Conservation (phyloP, 64 coral and sea anemone species). For the Dendrophyllia cribrosa region DNA sequence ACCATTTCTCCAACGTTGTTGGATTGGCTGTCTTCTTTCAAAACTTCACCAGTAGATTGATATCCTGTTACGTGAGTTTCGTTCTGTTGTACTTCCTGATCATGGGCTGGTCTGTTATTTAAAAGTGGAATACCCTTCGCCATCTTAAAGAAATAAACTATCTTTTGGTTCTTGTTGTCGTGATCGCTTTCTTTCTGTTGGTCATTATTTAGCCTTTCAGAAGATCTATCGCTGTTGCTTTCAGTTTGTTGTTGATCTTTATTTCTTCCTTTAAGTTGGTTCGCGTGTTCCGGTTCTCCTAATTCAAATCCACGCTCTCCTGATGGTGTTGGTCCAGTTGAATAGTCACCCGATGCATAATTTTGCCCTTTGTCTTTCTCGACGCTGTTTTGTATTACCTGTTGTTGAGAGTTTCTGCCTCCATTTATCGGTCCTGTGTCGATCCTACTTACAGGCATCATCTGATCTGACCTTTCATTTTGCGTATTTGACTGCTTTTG, state of each 20-base stretch:
- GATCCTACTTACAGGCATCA: background rate
- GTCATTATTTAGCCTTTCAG: background rate
- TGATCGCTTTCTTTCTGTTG: background rate
- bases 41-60: background rate
- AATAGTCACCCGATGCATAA: background rate
- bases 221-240: background rate
- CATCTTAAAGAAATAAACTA: conserved; percentile 49
- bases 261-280: background rate
- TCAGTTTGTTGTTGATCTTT: background rate
- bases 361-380: background rate
- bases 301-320: background rate
- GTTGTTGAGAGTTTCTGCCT: background rate
- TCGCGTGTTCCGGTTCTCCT: background rate
- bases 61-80: background rate
- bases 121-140: conserved; percentile 51
- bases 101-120: background rate
- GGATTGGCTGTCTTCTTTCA: background rate
- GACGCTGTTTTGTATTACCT: background rate
- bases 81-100: background rate
- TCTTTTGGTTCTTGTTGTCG: conserved; percentile 24
- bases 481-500: background rate
- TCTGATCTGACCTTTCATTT: background rate
- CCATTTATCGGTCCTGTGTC: background rate
- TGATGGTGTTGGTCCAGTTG: background rate
- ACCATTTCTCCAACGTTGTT: background rate